Conservation (phyloP, 2,888 invertebrate species). For the Drosophila setosimentum region DNA sequence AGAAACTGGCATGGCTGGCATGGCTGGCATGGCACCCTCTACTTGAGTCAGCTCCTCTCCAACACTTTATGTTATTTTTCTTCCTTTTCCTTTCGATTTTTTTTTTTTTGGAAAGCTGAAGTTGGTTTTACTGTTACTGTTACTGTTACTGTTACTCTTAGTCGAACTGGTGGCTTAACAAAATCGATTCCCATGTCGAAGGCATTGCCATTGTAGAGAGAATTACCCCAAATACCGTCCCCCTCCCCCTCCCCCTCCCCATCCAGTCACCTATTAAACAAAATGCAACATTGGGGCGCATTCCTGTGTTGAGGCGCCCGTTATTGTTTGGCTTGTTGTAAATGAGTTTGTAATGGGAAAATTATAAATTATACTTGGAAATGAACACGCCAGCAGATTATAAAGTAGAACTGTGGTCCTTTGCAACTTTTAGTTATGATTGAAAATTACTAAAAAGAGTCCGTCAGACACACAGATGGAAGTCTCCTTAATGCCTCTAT, state of each 20-base stretch:
- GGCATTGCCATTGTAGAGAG: conserved; percentile 14
- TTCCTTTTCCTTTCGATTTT: neutral
- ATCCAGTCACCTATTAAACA: too few species aligned
- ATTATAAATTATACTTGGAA: conserved; percentile 8
- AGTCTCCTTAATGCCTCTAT: too few species aligned
- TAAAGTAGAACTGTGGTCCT: neutral
- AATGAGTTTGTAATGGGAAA: conserved; percentile 12
- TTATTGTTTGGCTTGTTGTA: conserved; percentile 5
- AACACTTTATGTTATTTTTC: conserved; percentile 3
- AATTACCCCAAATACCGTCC: neutral
- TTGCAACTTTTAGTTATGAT: neutral
- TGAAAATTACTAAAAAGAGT: too few species aligned
- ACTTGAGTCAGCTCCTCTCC: conserved; percentile 10
- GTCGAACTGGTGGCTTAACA: conserved; percentile 46
- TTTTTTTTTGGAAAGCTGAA: conserved; percentile 22
- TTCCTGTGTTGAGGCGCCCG: neutral
- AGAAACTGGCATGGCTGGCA: too few species aligned
- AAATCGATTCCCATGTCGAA: conserved; percentile 65
- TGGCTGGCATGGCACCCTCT: conserved; percentile 7
- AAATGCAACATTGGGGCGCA: neutral
- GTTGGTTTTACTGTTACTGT: conserved; percentile 7
- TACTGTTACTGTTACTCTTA: conserved; percentile 3
- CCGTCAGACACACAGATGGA: too few species aligned
- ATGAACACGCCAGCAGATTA: conserved; percentile 8
- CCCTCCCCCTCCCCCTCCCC: accelerated